phyloP scores from a whole-genome alignment of 2,888 invertebrate genomes.

The Agapostemon virescens region DNA sequence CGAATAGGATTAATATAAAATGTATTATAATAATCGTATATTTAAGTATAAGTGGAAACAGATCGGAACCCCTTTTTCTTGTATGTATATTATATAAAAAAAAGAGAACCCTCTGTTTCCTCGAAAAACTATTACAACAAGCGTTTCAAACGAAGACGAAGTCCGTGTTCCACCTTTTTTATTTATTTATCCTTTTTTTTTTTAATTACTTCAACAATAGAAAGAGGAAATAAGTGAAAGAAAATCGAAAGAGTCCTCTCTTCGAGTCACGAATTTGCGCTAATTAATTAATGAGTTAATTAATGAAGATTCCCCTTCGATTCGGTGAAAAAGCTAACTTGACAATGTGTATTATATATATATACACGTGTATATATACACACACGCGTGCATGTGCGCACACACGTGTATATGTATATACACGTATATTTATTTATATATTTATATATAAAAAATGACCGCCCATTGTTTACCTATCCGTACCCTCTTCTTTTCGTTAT shows the following conservation, averaged over 20 bases:
- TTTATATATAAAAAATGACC: conserved; percentile 59
- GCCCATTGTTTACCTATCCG: conserved; percentile 54
- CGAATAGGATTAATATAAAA: conserved; percentile 79
- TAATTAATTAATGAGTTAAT: conserved; percentile 49
- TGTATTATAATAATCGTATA: conserved; percentile 79
- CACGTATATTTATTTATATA: conserved; percentile 44
- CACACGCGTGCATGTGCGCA: conserved; percentile 24
- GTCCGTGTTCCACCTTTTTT: conserved; percentile 35
- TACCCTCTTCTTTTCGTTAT: conserved; percentile 46
- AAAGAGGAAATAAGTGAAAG: conserved; percentile 28
- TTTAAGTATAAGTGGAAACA: conserved; percentile 73
- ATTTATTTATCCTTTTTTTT: conserved; percentile 8
- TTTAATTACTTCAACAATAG: conserved; percentile 38
- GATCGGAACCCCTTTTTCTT: conserved; percentile 63
- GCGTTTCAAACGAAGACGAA: conserved; percentile 54
- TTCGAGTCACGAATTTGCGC: conserved; percentile 43
- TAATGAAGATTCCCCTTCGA: conserved; percentile 57
- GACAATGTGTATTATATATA: conserved; percentile 66
- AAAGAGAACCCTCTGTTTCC: conserved; percentile 46
- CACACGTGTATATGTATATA: conserved; percentile 42
- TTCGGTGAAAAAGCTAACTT: conserved; percentile 78
- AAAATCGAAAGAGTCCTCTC: conserved; percentile 28
- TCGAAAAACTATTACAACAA: conserved; percentile 55
- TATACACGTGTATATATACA: conserved; percentile 56
- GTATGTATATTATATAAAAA: conserved; percentile 58